These are phyloP conservation scores for Xerus inauris DNA, from an alignment of 2,113 vertebrate species.

Conservation along the genomic window DNA sequence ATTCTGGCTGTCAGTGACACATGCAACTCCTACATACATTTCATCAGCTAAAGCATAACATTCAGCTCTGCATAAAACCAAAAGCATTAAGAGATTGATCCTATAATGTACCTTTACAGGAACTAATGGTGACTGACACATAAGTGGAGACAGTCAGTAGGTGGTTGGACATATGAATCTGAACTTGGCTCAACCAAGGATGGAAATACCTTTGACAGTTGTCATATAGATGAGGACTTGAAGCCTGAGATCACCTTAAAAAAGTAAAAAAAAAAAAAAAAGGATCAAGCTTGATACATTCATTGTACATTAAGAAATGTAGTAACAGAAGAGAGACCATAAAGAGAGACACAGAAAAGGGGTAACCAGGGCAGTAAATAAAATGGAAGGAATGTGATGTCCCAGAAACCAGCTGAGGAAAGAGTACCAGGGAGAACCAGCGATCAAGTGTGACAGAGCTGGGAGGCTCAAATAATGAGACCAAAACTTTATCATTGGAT, in stretches of 20 bases:
- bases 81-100: background rate
- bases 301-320: background rate
- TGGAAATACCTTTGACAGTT: background rate
- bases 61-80: background rate
- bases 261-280: background rate
- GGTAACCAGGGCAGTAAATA: fast-evolving
- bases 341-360: background rate
- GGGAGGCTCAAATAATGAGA: background rate
- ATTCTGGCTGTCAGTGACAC: background rate
- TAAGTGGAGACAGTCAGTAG: background rate
- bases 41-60: background rate
- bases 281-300: background rate
- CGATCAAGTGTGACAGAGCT: background rate
- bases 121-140: background rate
- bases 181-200: background rate
- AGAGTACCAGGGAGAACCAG: too few species aligned
- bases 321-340: background rate
- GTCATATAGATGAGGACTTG: background rate
- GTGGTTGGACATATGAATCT: background rate
- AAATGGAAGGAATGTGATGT: background rate
- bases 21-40: background rate
- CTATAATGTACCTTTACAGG: background rate
- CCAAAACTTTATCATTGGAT: background rate
- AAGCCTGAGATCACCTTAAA: background rate
- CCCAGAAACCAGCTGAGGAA: background rate